Conservation (phyloP, 1,140 invertebrate species). For the Lasioglossum albipes region DNA sequence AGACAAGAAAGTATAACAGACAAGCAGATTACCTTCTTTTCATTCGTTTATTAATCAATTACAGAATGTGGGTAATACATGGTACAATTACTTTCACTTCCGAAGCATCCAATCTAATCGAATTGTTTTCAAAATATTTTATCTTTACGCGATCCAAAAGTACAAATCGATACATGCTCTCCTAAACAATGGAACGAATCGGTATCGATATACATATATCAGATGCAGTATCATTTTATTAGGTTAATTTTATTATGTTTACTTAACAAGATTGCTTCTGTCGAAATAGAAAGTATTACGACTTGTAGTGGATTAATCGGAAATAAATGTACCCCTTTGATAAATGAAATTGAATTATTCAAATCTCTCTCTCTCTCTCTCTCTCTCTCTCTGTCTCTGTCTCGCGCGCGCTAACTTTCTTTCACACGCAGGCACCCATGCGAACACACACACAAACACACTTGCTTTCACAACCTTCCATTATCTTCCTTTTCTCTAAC, state of each 20-base stretch:
- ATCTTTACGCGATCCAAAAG: background rate
- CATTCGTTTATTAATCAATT: slow-evolving; percentile 17
- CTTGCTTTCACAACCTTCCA: too few relatives aligned
- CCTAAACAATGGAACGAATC: background rate
- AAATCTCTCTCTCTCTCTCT: too few relatives aligned
- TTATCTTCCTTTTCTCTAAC: too few relatives aligned
- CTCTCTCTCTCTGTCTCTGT: background rate
- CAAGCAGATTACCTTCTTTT: background rate
- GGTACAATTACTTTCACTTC: background rate
- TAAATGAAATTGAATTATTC: background rate
- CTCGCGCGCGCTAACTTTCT: background rate
- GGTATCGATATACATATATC: too few relatives aligned
- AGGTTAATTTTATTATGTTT: background rate
- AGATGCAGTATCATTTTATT: too few relatives aligned
- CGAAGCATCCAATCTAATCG: background rate
- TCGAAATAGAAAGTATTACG: background rate
- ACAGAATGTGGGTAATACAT: background rate
- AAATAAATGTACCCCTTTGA: background rate
- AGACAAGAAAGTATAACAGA: background rate
- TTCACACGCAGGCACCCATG: background rate
- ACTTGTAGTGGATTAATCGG: background rate
- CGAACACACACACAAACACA: too few relatives aligned
- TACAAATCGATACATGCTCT: background rate
- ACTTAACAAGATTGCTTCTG: background rate
- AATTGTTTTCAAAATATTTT: background rate